Evolutionary conservation across 1,140 invertebrate genomes (phyloP).

Genomic region (Heliconius melpomene): DNA sequence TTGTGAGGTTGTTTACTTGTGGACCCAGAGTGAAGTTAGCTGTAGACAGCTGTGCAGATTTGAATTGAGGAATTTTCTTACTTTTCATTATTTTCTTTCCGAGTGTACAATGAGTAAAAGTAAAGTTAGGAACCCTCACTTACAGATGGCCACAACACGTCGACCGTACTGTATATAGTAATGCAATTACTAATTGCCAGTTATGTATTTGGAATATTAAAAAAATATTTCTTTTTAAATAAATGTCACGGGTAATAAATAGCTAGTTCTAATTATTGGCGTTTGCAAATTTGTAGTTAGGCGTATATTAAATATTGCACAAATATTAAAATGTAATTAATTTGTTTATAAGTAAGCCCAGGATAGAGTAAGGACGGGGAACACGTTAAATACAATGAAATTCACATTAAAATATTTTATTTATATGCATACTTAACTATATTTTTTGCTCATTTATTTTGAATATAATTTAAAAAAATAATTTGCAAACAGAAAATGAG

Average conservation of each 20-base stretch:
- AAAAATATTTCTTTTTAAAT: neutral
- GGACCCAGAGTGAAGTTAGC: neutral
- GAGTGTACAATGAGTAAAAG: too few species aligned
- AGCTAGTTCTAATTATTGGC: slow-evolving; percentile 33
- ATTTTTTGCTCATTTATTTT: too few species aligned
- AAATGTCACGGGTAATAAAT: neutral
- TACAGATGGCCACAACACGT: too few species aligned
- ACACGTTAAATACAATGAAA: too few species aligned
- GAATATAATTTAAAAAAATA: too few species aligned
- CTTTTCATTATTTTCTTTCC: neutral
- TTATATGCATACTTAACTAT: too few species aligned
- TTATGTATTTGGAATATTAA: neutral
- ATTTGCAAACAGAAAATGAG: neutral
- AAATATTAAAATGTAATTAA: slow-evolving; percentile 50
- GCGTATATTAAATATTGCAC: slow-evolving; percentile 60
- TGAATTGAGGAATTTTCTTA: too few species aligned
- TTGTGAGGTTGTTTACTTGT: slow-evolving; percentile 4
- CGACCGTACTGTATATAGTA: too few species aligned
- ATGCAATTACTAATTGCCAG: too few species aligned
- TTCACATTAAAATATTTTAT: neutral
- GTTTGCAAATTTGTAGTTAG: slow-evolving; percentile 50
- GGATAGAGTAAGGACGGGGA: slow-evolving; percentile 18
- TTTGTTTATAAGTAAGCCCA: slow-evolving; percentile 27
- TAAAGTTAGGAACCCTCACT: too few species aligned
- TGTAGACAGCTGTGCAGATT: too few species aligned